Evolutionary conservation across 2,797 vertebrate species (phyloP).

Genomic region (Poecilia gillii): DNA sequence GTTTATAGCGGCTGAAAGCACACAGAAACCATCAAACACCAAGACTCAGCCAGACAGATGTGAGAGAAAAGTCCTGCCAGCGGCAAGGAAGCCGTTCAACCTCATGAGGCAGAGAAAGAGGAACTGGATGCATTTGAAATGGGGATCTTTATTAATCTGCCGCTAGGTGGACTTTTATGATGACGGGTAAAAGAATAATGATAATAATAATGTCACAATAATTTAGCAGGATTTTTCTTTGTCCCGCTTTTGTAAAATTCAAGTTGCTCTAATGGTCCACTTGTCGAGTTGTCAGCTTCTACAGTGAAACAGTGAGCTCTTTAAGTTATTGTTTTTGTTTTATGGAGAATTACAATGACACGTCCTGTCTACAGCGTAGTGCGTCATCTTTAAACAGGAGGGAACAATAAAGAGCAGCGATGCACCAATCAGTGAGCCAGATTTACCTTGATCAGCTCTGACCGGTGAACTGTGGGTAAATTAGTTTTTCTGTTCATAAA

Average conservation of each 20-base stretch:
- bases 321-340: not conserved
- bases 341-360: conserved; percentile 9
- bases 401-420: not conserved
- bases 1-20: conserved; percentile 54
- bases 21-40: conserved; percentile 47
- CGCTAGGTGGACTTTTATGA: not conserved
- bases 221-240: not conserved
- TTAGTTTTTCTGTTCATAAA: not conserved
- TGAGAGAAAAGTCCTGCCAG: conserved; percentile 53
- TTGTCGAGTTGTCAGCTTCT: not conserved
- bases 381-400: not conserved
- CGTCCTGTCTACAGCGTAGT: conserved; percentile 6
- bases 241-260: not conserved
- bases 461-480: not conserved
- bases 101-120: conserved; percentile 24
- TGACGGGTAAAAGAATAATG: not conserved
- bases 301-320: not conserved
- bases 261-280: not conserved
- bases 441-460: not conserved
- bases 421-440: not conserved
- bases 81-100: conserved; percentile 50
- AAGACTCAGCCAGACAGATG: conserved; percentile 59
- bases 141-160: conserved; percentile 18
- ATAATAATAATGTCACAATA: not conserved
- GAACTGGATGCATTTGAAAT: conserved; percentile 19